Conservation (phyloP, 1,140 invertebrate genomes). For the Magallana gigas region DNA sequence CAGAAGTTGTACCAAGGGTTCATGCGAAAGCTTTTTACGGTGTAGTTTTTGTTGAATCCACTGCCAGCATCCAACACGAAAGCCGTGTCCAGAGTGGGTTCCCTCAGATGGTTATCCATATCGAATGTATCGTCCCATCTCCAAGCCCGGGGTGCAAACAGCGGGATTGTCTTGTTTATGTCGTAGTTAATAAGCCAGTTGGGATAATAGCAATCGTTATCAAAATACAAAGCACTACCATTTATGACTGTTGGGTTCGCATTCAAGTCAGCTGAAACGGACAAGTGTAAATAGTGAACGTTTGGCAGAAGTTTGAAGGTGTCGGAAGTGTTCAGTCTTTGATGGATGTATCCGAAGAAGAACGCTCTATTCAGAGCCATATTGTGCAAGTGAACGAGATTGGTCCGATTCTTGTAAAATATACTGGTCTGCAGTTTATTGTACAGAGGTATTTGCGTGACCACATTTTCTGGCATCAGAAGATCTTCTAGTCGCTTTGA, state of each 20-base stretch:
- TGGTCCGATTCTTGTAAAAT: constrained; percentile 95
- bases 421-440: constrained; percentile 91
- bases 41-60: constrained; percentile 86
- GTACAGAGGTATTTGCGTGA: constrained; percentile 95
- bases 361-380: constrained; percentile 96
- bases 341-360: constrained; percentile 93
- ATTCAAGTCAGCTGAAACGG: constrained; percentile 95
- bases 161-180: constrained; percentile 97
- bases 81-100: constrained; percentile 74
- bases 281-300: constrained; percentile 98
- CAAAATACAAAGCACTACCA: constrained; percentile 95
- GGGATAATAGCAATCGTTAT: constrained; percentile 95
- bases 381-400: constrained; percentile 96
- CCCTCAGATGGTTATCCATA: constrained; percentile 75
- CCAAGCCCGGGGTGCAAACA: constrained; percentile 95
- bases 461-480: constrained; percentile 86
- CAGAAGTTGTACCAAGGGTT: constrained; percentile 77
- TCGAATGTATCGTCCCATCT: constrained; percentile 76
- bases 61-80: constrained; percentile 74
- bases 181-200: constrained; percentile 85
- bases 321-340: constrained; percentile 80
- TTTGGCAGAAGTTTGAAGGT: constrained; percentile 91
- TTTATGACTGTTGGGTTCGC: constrained; percentile 92
- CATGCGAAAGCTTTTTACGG: constrained; percentile 48
- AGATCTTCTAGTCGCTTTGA: background rate